Evolutionary conservation across 2,888 invertebrate genomes (phyloP), one percentile per base, ranked within the genome.

Genomic region (Neelides folsomi): DNA sequence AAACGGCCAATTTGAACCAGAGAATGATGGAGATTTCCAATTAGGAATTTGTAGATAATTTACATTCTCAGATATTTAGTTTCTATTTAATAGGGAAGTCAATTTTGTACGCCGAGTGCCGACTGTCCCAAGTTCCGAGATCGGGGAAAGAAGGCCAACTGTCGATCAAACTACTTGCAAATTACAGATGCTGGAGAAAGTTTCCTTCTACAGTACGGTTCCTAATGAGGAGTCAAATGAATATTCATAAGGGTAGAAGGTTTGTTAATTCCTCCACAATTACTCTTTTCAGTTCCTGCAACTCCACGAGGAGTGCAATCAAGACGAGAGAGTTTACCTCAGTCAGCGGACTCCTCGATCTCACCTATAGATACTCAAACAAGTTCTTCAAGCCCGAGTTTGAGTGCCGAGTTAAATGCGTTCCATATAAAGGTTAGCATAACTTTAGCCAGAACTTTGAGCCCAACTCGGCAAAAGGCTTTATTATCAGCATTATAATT

Each of bases 101-200:
- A 48, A 36, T 61, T 59, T 37, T 63, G 63, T 45, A 63, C 63
- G 1, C 63, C 63, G 4, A 48, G 55, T 37, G 43, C 60, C 9
- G 55, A 63, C 34, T 63, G 63, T 44, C 53, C 59, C 1, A 42
- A 51, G 38, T 61, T 60, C 27, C 35, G 39, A 9, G 51, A 40
- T 3, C 51, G 45, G 35, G 53, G 46, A 10, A 53, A 49, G 38
- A 56, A 51, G 10, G 55, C 54, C 35, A 53, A 55, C 38, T 63
- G 63, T 50, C 39, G 53, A 13, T 47, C 40, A 2, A 57, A 58
- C 44, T 63, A 63, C 39, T 47, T 63, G 42, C 63, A 63, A 51
- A 49, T 60, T n/a, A 61, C 59, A 9, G 63, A 63, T 49, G 58
- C 54, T 10, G 61, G 59, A 16, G 58, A 60, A 44, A 51, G 52